phyloP scores from a whole-genome alignment of 2,113 vertebrate species.

The Poeciliopsis turrubarensis region DNA sequence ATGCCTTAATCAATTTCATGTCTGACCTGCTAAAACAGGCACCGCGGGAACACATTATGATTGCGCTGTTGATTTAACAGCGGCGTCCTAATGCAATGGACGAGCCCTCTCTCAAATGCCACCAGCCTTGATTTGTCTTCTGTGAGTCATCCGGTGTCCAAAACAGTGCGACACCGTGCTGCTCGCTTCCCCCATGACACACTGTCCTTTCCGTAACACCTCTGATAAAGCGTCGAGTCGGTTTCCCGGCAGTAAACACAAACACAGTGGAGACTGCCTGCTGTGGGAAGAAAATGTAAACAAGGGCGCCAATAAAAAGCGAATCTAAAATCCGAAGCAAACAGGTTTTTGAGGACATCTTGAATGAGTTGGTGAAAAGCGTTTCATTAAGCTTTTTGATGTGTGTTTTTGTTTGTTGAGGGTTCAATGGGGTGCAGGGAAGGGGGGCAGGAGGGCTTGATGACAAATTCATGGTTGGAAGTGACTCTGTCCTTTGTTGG shows the following conservation, averaged over 20 bases:
- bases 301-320: neutral
- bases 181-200: constrained; percentile 48
- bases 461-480: constrained; percentile 41
- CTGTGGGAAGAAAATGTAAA: neutral
- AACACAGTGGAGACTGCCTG: constrained; percentile 42
- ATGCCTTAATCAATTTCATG: constrained; percentile 54
- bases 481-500: constrained; percentile 48
- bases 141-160: constrained; percentile 71
- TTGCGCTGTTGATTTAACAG: constrained; percentile 46
- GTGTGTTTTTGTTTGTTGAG: constrained; percentile 2
- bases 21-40: constrained; percentile 57
- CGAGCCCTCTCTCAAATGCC: constrained; percentile 59
- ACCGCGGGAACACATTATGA: constrained; percentile 44
- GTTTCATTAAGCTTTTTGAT: constrained; percentile 23
- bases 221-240: constrained; percentile 45
- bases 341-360: constrained; percentile 29
- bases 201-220: constrained; percentile 57
- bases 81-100: constrained; percentile 41
- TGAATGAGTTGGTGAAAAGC: constrained; percentile 36
- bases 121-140: constrained; percentile 56
- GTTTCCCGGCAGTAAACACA: constrained; percentile 46
- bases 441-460: neutral
- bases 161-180: constrained; percentile 66
- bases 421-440: neutral
- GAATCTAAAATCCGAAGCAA: constrained; percentile 3